A percentile compares a stretch with the other conserved stretches of the same genome.
These are phyloP conservation scores for Oscheius sp. DNA, from an alignment of 2,888 invertebrate species.

Conservation along the genomic window DNA sequence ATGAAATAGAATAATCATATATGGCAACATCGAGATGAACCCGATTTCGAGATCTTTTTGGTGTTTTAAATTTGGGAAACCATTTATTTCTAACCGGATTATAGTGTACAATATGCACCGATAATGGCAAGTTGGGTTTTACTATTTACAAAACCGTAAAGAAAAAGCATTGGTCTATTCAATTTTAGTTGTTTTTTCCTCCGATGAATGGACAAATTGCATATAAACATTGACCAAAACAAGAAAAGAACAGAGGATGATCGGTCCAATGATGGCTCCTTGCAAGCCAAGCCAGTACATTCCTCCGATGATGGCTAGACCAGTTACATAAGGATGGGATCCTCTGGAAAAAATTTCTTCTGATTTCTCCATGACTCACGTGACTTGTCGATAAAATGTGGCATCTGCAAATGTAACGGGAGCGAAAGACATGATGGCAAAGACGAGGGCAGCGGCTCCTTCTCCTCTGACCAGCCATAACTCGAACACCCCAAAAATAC, in stretches of 20 bases:
- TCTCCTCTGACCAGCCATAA: slow-evolving; percentile 81
- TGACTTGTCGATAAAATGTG: slow-evolving; percentile 94
- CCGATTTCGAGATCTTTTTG: no score
- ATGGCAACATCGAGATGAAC: no score
- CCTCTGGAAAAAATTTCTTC: slow-evolving; percentile 80
- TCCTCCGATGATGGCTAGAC: slow-evolving; percentile 94
- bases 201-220: slow-evolving; percentile 47
- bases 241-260: slow-evolving; percentile 90
- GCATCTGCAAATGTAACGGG: slow-evolving; percentile 92
- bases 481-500: slow-evolving; percentile 90
- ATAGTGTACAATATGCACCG: slow-evolving; percentile 1
- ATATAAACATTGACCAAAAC: slow-evolving; percentile 81
- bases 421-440: slow-evolving; percentile 83
- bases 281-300: slow-evolving; percentile 93
- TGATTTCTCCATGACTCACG: no score
- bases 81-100: not conserved
- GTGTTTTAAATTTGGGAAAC: no score
- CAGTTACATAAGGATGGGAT: slow-evolving; percentile 95
- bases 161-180: not conserved
- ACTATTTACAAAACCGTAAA: slow-evolving; percentile 15
- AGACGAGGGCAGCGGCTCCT: slow-evolving; percentile 76
- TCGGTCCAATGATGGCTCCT: slow-evolving; percentile 94
- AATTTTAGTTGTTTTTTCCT: not conserved
- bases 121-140: not conserved
- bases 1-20: no score